Evolutionary conservation across 2,888 invertebrate species (phyloP), one percentile per base, ranked within the genome.

Genomic region (Bedellia somnulentella): DNA sequence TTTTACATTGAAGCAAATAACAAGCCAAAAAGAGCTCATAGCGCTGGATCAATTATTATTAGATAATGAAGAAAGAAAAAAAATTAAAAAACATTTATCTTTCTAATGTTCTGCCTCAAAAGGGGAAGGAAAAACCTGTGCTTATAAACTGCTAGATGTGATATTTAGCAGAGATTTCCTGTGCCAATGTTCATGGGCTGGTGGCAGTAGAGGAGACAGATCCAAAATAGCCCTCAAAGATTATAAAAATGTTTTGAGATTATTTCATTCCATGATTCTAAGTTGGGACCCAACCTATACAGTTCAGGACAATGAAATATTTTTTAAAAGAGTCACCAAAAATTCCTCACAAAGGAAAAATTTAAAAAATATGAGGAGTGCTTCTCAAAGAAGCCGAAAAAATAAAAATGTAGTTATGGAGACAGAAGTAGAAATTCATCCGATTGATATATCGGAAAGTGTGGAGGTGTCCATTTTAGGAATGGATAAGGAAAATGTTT

Each of bases 61-160:
- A 30, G 30, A 34, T 34, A 36, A 21, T 30, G 29, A 18, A 29
- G 25, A 34, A 29, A 34, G 22, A 27, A 29, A 30, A 8, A 22
- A 30, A 35, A 27, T 35, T 28, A 9, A 25, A 30, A 35, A 17
- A 35, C 24, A 25, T 6, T 31, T 36, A 10, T 21, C 21, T 3
- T 21, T 21, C 21, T 21, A n/a, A 31, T 35, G 31, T 27, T 33
- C 29, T 29, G 33, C 33, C 10, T 35, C 33, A 15, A 29, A 33
- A 23, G 33, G 35, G 31, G 26, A 33, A 23, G 35, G 31, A 33
- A 35, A 33, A 33, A 35, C 35, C 14, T 33, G 33, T 31, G 35
- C 31, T 31, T 32, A 30, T 21, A 21, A 21, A 21, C n/a, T 21
- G n/a, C 30, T 9, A 29, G 29, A 29, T 22, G 12, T 29, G 21